These are phyloP conservation scores for Limonius californicus DNA, from an alignment of 1,140 invertebrate genomes.

Conservation along the genomic window DNA sequence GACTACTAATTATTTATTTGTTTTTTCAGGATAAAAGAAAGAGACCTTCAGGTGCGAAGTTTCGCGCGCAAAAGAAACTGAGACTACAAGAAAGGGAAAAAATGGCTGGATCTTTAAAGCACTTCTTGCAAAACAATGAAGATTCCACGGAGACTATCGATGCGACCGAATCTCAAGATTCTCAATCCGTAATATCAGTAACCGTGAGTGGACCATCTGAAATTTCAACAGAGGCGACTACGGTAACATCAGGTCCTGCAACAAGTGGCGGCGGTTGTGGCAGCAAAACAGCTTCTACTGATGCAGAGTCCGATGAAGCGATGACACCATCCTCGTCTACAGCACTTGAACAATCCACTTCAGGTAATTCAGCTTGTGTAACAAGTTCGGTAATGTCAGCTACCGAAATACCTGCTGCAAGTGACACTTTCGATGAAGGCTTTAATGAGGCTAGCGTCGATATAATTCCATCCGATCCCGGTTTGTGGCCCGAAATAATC, in stretches of 20 bases:
- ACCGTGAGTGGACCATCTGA: slow-evolving; percentile 18
- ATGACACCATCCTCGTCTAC: slow-evolving; percentile 18
- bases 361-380: slow-evolving; percentile 20
- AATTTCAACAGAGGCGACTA: slow-evolving; percentile 19
- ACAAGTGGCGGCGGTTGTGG: slow-evolving; percentile 16
- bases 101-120: no score
- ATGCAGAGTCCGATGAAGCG: slow-evolving; percentile 18
- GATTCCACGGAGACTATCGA: slow-evolving; percentile 13
- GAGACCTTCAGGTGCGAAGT: no score
- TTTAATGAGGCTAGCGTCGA: slow-evolving; percentile 18
- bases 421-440: slow-evolving; percentile 21
- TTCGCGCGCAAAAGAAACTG: no score
- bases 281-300: slow-evolving; percentile 20
- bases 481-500: slow-evolving; percentile 19
- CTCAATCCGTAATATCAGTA: slow-evolving; percentile 20
- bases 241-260: slow-evolving; percentile 18
- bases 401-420: slow-evolving; percentile 20
- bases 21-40: no score
- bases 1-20: no score
- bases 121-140: no score
- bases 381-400: slow-evolving; percentile 19
- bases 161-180: slow-evolving; percentile 19
- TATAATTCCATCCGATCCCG: slow-evolving; percentile 16
- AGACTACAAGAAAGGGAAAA: no score
- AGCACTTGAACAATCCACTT: slow-evolving; percentile 21